Evolutionary conservation across 2,888 invertebrate species (phyloP), one percentile per base, ranked within the genome.

Genomic region (Aporophyla lueneburgensis): DNA sequence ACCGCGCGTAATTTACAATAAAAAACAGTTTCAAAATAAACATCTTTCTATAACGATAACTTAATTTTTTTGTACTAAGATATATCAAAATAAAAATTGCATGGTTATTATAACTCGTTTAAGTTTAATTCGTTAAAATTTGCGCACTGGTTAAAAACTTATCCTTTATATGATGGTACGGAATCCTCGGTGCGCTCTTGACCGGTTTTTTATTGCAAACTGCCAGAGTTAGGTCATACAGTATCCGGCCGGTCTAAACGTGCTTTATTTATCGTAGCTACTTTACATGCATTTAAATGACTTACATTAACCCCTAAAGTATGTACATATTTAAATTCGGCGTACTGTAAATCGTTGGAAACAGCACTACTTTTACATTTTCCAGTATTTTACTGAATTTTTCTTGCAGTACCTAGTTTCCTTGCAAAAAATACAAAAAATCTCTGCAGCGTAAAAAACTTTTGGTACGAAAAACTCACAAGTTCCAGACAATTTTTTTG

Each of bases 401-500:
- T 56, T 62, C 61, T 67, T 53, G 19, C 74, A 67, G 58, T 71
- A 33, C 33, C 33, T 33, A 71, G 83, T 79, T 82, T 69, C 62
- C 53, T 53, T 53, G 14, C 46, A 40, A 66, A 74, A 78, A 78
- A 78, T 21, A 59, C 5, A 66, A 66, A 72, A 84, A 74, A 40
- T 6, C 14, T 21, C 67, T 68, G 71, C 76, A 75, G 43, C 63
- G 59, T n/a, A 49, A 81, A n/a, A 81, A 81, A 74, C 53, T 84
- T 80, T 69, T 61, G 14, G 58, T 43, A 85, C 46, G 63, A 56
- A 71, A 76, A 82, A 14, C 70, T 74, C 71, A 24, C 16, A 85
- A 86, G 74, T 73, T 67, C 33, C 59, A 51, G 66, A 46, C 71
- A 40, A 33, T 86, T 76, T 80, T 80, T 86, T 68, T 78, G 67